Conservation (phyloP, 64 coral and sea anemone species). For the Platygyra sinensis region DNA sequence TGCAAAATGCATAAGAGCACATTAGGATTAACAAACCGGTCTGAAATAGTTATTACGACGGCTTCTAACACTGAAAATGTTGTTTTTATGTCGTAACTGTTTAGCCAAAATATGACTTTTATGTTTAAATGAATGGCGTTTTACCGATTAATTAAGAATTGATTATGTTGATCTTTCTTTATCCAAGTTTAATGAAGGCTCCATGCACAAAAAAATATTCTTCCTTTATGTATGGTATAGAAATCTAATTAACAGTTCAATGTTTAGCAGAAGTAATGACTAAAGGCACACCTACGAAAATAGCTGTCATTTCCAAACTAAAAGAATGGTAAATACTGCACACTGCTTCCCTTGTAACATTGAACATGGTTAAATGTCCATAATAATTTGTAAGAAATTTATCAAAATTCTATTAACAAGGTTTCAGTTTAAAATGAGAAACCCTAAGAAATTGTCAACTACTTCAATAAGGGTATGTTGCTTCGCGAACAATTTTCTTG, state of each 20-base stretch:
- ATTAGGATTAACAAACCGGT: not conserved
- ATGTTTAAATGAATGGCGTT: not conserved
- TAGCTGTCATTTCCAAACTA: conserved; percentile 10
- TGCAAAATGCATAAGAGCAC: not conserved
- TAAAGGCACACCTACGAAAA: conserved; percentile 1
- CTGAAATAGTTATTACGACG: not conserved
- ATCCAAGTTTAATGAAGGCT: not conserved
- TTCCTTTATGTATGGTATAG: too few relatives aligned
- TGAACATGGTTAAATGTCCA: not conserved
- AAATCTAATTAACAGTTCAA: not conserved
- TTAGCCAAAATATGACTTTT: not conserved
- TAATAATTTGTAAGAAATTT: conserved; percentile 13
- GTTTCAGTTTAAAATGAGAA: not conserved
- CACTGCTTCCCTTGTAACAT: not conserved
- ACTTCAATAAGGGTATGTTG: conserved; percentile 63
- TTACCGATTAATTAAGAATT: too few relatives aligned
- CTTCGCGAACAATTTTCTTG: conserved; percentile 80
- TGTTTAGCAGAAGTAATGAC: not conserved
- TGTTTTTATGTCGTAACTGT: not conserved
- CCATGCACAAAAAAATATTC: not conserved
- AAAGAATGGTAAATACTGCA: not conserved
- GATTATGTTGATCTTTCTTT: too few relatives aligned
- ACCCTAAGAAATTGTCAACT: not conserved
- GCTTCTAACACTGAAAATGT: not conserved
- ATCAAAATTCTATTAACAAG: conserved; percentile 1